A percentile compares a stretch with the other conserved stretches of the same genome.
phyloP scores from a whole-genome alignment of 2,113 vertebrate species.

The Paramormyrops kingsleyae region DNA sequence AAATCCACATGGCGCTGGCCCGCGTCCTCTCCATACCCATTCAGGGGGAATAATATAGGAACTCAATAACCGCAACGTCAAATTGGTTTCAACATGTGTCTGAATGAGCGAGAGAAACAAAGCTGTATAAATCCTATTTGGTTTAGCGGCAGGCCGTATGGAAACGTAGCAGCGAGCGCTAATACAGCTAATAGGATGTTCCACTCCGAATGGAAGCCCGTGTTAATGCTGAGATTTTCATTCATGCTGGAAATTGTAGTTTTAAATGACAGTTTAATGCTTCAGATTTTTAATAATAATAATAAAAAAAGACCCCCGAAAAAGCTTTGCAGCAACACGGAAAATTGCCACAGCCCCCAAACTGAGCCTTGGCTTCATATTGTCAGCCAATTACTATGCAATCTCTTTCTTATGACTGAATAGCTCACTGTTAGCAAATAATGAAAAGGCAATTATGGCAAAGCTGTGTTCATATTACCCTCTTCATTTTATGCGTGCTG shows the following conservation, averaged over 20 bases:
- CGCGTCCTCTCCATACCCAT: slow-evolving; percentile 24
- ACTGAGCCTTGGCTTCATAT: slow-evolving; percentile 87
- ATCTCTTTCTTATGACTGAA: slow-evolving; percentile 97
- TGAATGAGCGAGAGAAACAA: slow-evolving; percentile 64
- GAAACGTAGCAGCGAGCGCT: slow-evolving; percentile 70
- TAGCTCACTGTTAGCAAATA: slow-evolving; percentile 99
- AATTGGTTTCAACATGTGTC: slow-evolving; percentile 40
- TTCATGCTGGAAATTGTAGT: slow-evolving; percentile 78
- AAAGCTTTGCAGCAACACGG: slow-evolving; percentile 73
- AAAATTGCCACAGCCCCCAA: slow-evolving; percentile 84
- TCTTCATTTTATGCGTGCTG: slow-evolving; percentile 91
- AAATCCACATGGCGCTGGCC: neutral
- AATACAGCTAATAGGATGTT: slow-evolving; percentile 81
- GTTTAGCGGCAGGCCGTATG: slow-evolving; percentile 64
- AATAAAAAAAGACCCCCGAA: slow-evolving; percentile 63
- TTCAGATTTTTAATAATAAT: slow-evolving; percentile 85
- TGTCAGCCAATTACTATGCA: slow-evolving; percentile 99
- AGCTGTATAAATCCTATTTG: slow-evolving; percentile 76
- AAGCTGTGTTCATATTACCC: slow-evolving; percentile 95
- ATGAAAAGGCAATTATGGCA: slow-evolving; percentile 99
- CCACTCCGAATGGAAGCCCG: slow-evolving; percentile 74
- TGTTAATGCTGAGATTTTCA: slow-evolving; percentile 76
- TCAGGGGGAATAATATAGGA: slow-evolving; percentile 37
- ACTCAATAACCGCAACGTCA: slow-evolving; percentile 53
- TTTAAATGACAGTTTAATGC: slow-evolving; percentile 89